Base-by-base conservation (phyloP, 2,113 vertebrate species). In the Cervus canadensis region DNA sequence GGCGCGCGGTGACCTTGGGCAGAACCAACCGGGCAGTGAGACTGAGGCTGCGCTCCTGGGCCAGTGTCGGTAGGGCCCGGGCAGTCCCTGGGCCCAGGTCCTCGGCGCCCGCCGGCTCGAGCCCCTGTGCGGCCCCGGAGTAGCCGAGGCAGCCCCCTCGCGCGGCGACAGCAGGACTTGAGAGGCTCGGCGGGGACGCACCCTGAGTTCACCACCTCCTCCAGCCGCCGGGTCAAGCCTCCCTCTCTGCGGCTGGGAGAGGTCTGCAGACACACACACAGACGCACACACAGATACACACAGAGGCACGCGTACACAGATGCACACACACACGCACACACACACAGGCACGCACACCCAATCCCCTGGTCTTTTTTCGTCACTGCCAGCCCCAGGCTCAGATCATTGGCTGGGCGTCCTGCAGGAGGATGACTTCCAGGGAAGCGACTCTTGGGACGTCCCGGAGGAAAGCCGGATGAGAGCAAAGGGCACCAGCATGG, bases 401-500 rank as follows among this genome's bases (percentile, higher is more conserved):
- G 21, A 56, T 1, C 40, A 7, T 2, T 0, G 50, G 36, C 45
- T 36, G n/a, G 19, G 67, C n/a, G 54, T 45, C 36, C 13, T 30
- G 15, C 1, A 2, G 7, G 16, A 59, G 23, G 15, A 54, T 45
- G 91, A 5, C 43, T 23, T 28, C 17, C 45, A 2, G 43, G 14
- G 67, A 28, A 40, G 16, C 23, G 6, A 14, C 9, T 56, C 36
- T 7, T 28, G 33, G 28, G 52, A 57, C 13, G 3, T 28, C 30
- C 79, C 0, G 1, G 15, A 33, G 54, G 45, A 50, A 5, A 14
- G 7, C 0, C 1, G 2, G 36, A 16, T 0, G 23, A 26, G 23
- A 13, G n/a, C 36, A 16, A 11, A 36, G 15, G 50, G 25, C 62
- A 3, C 30, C 33, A 23, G 57, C 0, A 1, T 1, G 17, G 19